These are phyloP conservation scores for Alligator sinensis DNA, from an alignment of 2,113 vertebrate genomes.

Conservation along the genomic window DNA sequence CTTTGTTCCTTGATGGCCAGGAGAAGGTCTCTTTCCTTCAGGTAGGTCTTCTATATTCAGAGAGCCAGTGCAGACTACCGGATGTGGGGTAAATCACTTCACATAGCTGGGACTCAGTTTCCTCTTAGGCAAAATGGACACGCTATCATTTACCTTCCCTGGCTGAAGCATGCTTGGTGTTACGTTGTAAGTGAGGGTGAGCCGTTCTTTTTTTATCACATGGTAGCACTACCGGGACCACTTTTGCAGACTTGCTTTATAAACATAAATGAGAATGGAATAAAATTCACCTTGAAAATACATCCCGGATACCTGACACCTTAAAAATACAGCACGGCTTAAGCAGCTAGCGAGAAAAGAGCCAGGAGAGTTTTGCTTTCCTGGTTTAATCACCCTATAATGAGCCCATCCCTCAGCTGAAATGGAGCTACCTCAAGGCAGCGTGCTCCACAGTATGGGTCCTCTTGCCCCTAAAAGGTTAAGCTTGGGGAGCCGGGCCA, in stretches of 20 bases:
- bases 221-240: neutral
- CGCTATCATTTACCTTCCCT: neutral
- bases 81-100: neutral
- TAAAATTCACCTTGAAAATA: neutral
- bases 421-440: neutral
- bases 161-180: neutral
- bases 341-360: neutral
- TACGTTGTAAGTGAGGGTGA: neutral
- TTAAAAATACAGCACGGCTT: neutral
- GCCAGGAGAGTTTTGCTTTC: neutral
- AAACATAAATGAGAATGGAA: neutral
- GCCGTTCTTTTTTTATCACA: neutral
- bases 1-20: neutral
- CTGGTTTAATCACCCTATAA: neutral
- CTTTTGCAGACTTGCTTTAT: accelerated
- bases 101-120: neutral
- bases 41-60: neutral
- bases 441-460: neutral
- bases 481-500: neutral
- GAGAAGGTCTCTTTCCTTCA: neutral
- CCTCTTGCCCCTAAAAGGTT: neutral
- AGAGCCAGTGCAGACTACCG: neutral
- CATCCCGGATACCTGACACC: neutral
- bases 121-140: neutral
- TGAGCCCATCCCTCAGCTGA: neutral